phyloP scores from a whole-genome alignment of 2,797 vertebrate genomes.

The Sebastes steindachneri region DNA sequence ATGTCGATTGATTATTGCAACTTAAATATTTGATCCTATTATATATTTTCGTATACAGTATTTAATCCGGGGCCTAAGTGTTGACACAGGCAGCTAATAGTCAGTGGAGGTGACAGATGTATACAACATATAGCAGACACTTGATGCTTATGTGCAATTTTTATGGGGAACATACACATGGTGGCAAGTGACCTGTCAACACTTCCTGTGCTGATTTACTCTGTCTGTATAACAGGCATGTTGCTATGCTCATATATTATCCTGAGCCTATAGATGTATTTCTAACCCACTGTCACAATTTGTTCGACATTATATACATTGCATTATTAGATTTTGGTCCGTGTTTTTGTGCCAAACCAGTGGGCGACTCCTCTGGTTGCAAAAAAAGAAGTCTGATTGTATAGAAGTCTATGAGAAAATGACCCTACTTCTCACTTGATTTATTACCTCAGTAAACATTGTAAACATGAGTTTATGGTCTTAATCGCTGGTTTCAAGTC shows the following conservation, averaged over 20 bases:
- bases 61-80: neutral
- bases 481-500: too few relatives aligned
- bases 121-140: neutral
- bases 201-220: conserved; percentile 13
- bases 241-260: conserved; percentile 20
- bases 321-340: neutral
- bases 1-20: neutral
- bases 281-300: neutral
- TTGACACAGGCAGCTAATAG: neutral
- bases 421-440: too few relatives aligned
- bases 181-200: conserved; percentile 30
- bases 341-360: neutral
- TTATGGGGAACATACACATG: conserved; percentile 1
- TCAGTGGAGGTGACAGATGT: conserved; percentile 6
- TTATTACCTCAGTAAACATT: too few relatives aligned
- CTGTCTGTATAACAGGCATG: neutral
- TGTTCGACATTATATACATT: neutral
- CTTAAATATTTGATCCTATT: neutral
- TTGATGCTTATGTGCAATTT: neutral
- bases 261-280: neutral
- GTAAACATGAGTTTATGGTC: too few relatives aligned
- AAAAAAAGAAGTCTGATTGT: too few relatives aligned
- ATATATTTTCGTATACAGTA: neutral
- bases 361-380: too few relatives aligned
- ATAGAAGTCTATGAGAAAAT: too few relatives aligned